Percentiles rank a stretch among this genome's conserved stretches.
phyloP scores from a whole-genome alignment of 2,113 vertebrate species.

The Eulemur rufifrons region DNA sequence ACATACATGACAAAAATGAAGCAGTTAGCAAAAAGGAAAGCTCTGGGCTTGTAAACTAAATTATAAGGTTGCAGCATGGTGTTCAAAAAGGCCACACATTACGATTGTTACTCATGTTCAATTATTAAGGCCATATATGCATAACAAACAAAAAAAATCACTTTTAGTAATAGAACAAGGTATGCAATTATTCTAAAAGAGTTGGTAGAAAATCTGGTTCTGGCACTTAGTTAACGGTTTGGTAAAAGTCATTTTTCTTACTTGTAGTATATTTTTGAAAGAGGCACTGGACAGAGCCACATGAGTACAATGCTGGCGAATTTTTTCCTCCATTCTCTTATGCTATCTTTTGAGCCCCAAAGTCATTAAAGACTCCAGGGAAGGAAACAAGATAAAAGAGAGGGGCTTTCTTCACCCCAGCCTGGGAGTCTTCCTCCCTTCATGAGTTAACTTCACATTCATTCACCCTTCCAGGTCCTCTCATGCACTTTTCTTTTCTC shows the following conservation, averaged over 20 bases:
- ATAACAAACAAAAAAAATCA: not conserved
- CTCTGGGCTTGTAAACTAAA: not conserved
- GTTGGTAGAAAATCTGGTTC: not conserved
- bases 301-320: not conserved
- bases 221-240: not conserved
- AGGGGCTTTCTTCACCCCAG: not conserved
- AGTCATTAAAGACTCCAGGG: not conserved
- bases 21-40: not conserved
- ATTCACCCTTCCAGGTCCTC: not conserved
- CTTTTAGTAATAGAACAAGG: not conserved
- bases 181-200: not conserved
- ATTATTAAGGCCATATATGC: not conserved
- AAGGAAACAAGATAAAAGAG: not conserved
- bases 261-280: conserved; percentile 6
- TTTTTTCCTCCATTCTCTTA: not conserved
- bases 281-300: not conserved
- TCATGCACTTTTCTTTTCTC: not conserved
- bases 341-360: not conserved
- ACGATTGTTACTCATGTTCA: not conserved
- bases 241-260: not conserved
- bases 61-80: not conserved
- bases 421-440: not conserved
- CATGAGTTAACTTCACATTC: not conserved
- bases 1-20: conserved; percentile 34
- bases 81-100: not conserved